Evolutionary conservation across 2,888 invertebrate species (phyloP), one percentile per base, ranked within the genome.

Genomic region (Cordilura impudica): DNA sequence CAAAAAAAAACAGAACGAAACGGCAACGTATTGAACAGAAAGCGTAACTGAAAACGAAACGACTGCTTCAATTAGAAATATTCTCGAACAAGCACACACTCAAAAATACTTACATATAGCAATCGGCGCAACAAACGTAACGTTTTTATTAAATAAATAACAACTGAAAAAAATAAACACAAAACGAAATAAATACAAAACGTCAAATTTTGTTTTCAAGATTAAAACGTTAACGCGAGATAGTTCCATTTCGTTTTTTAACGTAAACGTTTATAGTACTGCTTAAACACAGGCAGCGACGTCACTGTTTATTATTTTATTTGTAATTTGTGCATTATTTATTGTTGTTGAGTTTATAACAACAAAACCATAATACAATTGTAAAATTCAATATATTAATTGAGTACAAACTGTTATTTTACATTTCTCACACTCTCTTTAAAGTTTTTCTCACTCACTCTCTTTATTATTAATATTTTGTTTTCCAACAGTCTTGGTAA

Each of bases 11-110:
- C 18, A 54, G 23, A n/a, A n/a, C n/a, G n/a, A 65, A 60, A 60
- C 66, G 66, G 19, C 60, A 67, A 74, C 67, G 73, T 29, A 61
- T 18, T 26, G 21, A 58, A 58, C 56, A 35, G 65, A 67, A 74
- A 74, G 31, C 67, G 67, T 61, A 74, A 61, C 31, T 47, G 53
- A 31, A 67, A 67, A 60, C 26, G 35, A 67, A 65, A 49, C 7
- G 6, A 12, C 19, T 23, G 2, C 12, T 0, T n/a, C 35, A 39
- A n/a, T n/a, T n/a, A n/a, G n/a, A 39, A 39, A n/a, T 39, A n/a
- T 39, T 39, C n/a, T 39, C 5, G 35, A 10, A 39, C 35, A 39
- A 39, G 1, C n/a, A n/a, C n/a, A 2, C 35, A 39, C 35, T 39
- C 35, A n/a, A 39, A 26, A n/a, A n/a, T n/a, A n/a, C n/a, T n/a